Base-by-base conservation (phyloP, 1,140 invertebrate genomes). In the Stegodyphus mimosarum region DNA sequence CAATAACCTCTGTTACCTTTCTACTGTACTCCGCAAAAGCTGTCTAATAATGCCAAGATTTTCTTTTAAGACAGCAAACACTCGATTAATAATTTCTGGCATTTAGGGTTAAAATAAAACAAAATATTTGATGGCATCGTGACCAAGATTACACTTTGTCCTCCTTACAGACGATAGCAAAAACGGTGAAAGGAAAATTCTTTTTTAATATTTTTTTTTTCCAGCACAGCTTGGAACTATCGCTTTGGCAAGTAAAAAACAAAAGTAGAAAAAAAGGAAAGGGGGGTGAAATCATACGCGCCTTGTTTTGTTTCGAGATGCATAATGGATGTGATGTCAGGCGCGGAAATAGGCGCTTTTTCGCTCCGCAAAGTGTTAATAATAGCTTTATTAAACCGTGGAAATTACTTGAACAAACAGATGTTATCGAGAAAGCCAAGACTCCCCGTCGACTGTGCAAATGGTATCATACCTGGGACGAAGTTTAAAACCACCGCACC, bases 321-420 rank as follows among this genome's bases (percentile, higher is more conserved):
- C 53, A 53, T 80, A 80, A 80, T 71, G 33, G 77, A 80, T 80
- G 77, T 49, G 77, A 71, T 70, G 77, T 80, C 77, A 80, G 77
- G 77, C 60, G 77, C 77, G 77, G 77, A 80, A 80, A 80, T 71
- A 71, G 77, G 77, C 77, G 51, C 77, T 80, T 80, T 80, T 71
- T 80, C 52, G 18, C 67, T 69, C 67, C 51, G 69, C 67, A 80
- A 80, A 80, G 77, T 80, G 77, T 80, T 80, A 80, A 80, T 80
- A 80, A 80, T 80, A 80, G 77, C 77, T 80, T 80, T 80, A 80
- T 80, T 80, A 80, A 80, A 80, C 51, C 69, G 64, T 71, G 67
- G 77, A 80, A 80, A 80, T 80, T 80, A 80, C 77, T 80, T 80
- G 77, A 80, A 80, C 77, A 80, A 80, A 80, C 64, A 80, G 77